Base-by-base conservation (phyloP, 2,113 vertebrate species). In the Oryzias celebensis region DNA sequence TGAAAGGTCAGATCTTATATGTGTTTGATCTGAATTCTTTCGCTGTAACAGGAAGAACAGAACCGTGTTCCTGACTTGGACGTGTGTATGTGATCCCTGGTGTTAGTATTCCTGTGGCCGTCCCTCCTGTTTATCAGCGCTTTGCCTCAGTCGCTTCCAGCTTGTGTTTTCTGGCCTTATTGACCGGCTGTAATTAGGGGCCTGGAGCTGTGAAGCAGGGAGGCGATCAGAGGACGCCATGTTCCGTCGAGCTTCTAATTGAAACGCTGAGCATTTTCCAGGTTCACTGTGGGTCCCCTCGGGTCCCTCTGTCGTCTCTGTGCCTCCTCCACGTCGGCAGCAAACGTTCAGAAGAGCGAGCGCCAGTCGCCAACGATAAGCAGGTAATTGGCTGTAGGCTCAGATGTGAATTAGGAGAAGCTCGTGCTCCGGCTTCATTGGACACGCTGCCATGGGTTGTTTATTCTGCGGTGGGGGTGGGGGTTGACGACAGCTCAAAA, bases 331-430 rank as follows among this genome's bases (percentile, higher is more conserved):
- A 58, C 42, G 23, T 49, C 61, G 15, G 54, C 71, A 80, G 84
- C 84, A 81, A 85, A 83, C 84, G 71, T 73, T 62, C 59, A 77
- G 68, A 67, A 42, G 68, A 73, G 76, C 58, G 58, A 75, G 73
- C 22, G 62, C 57, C 59, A 77, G 82, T 84, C 74, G 23, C 53
- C 43, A 64, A 59, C 64, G 75, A 85, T 89, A 86, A 85, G 87
- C 70, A 77, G 83, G 80, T 86, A 88, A 88, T 88, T 85, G 85
- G 78, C 80, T 71, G 66, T 44, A 67, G 81, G 70, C 82, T 72
- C 65, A 31, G 64, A 79, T 78, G 70, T 5, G 79, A 80, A 81
- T 85, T 79, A 77, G 76, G 68, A 61, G 73, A 58, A 59, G 80
- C 69, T 26, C 68, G 8, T 72, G 72, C 67, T 52, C 51, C 42